These are phyloP conservation scores for Drosophila putrida DNA, from an alignment of 2,888 invertebrate species.

Conservation along the genomic window DNA sequence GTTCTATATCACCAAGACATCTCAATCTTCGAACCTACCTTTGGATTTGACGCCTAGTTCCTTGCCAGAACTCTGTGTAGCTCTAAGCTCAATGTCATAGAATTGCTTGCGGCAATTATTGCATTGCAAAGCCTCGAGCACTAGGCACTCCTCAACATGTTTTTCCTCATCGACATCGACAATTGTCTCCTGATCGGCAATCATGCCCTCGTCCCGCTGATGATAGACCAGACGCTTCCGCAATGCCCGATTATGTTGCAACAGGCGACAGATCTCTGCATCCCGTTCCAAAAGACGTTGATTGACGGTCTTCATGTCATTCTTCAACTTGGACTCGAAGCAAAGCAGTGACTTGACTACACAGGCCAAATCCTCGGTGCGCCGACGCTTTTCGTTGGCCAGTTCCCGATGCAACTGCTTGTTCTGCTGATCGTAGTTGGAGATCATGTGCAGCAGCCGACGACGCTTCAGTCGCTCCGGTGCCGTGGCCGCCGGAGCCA, in stretches of 20 bases:
- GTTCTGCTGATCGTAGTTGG: slow-evolving; percentile 83
- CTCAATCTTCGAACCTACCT: slow-evolving; percentile 62
- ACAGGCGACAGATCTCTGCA: slow-evolving; percentile 82
- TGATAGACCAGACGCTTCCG: slow-evolving; percentile 75
- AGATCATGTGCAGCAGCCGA: slow-evolving; percentile 82
- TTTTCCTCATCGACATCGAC: slow-evolving; percentile 50
- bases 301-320: slow-evolving; percentile 84
- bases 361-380: slow-evolving; percentile 83
- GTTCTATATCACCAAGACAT: neutral
- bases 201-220: slow-evolving; percentile 73
- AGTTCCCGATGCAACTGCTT: slow-evolving; percentile 83
- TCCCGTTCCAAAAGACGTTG: slow-evolving; percentile 84
- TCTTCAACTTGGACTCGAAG: slow-evolving; percentile 84
- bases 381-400: slow-evolving; percentile 84
- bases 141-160: slow-evolving; percentile 72
- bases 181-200: slow-evolving; percentile 56
- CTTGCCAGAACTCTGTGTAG: slow-evolving; percentile 79
- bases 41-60: slow-evolving; percentile 71
- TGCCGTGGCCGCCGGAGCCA: slow-evolving; percentile 40
- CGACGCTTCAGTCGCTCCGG: slow-evolving; percentile 78
- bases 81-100: slow-evolving; percentile 83
- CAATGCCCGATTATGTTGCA: slow-evolving; percentile 81
- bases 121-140: slow-evolving; percentile 84
- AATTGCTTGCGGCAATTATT: slow-evolving; percentile 84
- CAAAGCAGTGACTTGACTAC: slow-evolving; percentile 84